Percentiles rank a stretch among this genome's conserved stretches.
These are phyloP conservation scores for Phrynocephalus vlangalii DNA, from an alignment of 2,797 vertebrate genomes.

Conservation along the genomic window DNA sequence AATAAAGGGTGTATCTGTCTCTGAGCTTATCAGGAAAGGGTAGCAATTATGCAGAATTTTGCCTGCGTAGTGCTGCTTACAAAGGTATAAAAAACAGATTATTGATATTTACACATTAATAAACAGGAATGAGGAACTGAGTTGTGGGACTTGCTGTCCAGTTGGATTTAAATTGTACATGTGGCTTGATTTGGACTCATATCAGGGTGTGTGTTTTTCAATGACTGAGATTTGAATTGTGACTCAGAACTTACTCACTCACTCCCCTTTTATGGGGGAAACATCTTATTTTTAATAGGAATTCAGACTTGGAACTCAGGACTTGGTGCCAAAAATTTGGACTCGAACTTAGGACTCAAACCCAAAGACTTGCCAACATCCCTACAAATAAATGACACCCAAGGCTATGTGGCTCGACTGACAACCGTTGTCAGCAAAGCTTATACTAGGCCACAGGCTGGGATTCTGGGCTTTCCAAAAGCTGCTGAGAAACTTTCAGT, in stretches of 20 bases:
- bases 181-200: no score
- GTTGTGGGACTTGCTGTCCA: no score
- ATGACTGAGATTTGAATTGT: no score
- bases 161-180: no score
- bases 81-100: constrained; percentile 59
- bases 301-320: no score
- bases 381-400: not conserved
- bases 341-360: no score
- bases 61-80: constrained; percentile 52
- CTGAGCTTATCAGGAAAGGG: constrained; percentile 49
- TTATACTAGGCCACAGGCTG: constrained; percentile 29
- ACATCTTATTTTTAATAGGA: no score
- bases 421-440: constrained; percentile 12
- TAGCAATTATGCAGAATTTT: constrained; percentile 60
- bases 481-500: not conserved
- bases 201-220: not conserved
- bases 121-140: not conserved
- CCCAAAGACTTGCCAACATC: no score
- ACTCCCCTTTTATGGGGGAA: no score
- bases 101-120: no score
- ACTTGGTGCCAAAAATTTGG: no score
- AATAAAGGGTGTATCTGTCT: constrained; percentile 41
- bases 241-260: no score
- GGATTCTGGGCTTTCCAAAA: constrained; percentile 15
- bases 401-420: not conserved